Evolutionary conservation across 64 coral and sea anemone species (phyloP), one percentile per base, ranked within the genome.

Genomic region (Stichodactyla helianthus): DNA sequence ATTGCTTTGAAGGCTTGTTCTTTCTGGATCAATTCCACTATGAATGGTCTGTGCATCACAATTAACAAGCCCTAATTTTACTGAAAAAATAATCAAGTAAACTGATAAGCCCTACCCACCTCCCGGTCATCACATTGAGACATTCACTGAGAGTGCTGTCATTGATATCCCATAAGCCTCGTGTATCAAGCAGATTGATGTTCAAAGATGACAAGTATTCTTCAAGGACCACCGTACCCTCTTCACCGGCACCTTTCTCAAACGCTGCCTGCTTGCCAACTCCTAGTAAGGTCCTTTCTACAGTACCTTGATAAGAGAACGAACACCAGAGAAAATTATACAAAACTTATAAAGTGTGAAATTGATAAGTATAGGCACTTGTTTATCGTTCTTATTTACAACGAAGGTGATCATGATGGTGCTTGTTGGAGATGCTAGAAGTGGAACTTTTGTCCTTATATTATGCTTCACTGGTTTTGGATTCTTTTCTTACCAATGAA

Each of bases 401-500:
- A n/a, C n/a, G n/a, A n/a, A 31, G 28, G 28, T 31, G 28, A 31
- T 31, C 28, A 31, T 31, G 28, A 31, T 31, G 28, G 28, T 31
- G 28, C 28, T 31, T 31, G n/a, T n/a, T n/a, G n/a, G n/a, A 31
- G 1, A 31, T 31, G 28, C 1, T 31, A 31, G 28, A 31, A 31
- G 1, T 31, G 1, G 28, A 31, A 31, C 28, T 31, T 31, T 31
- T 31, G 28, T 31, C 28, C 28, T 31, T 31, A 1, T 31, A 31
- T 31, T 31, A 31, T 31, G 28, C 28, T 31, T 31, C 28, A 31
- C 28, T 31, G 28, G 28, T 31, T 31, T 31, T 31, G 28, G 28
- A 31, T 31, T 31, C 28, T 31, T n/a, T 28, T 78, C 91, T 57
- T 90, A 96, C 94, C 91, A 83, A 96, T 89, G 65, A 96, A 96